Percentiles rank a stretch among this genome's conserved stretches.
phyloP scores from a whole-genome alignment of 2,888 invertebrate genomes.

The Perizoma flavofasciatum region DNA sequence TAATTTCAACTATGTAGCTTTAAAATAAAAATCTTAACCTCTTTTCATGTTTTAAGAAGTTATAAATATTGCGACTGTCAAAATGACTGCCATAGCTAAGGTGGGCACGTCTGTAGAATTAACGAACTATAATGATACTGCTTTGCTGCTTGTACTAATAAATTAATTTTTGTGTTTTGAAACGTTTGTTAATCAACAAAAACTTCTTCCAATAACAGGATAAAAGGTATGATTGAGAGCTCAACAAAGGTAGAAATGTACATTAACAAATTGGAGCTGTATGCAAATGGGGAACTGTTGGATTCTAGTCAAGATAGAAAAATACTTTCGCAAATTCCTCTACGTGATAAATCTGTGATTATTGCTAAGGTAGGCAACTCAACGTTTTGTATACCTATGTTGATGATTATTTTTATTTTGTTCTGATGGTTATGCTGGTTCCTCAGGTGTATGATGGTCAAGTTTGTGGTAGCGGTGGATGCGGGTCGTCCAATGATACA shows the following conservation, averaged over 20 bases:
- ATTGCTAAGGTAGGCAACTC: slow-evolving; percentile 66
- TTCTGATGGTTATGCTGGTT: background rate
- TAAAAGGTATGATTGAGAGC: slow-evolving; percentile 74
- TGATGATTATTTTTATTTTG: no score
- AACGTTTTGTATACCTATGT: no score
- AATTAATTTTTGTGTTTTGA: no score
- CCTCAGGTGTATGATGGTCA: slow-evolving; percentile 74
- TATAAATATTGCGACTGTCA: no score
- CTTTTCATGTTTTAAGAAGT: no score
- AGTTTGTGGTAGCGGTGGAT: slow-evolving; percentile 77
- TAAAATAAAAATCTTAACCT: no score
- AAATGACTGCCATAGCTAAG: no score
- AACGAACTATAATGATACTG: no score
- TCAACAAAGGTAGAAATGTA: slow-evolving; percentile 95
- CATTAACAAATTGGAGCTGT: slow-evolving; percentile 96
- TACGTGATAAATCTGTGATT: slow-evolving; percentile 94
- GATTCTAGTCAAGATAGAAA: slow-evolving; percentile 95
- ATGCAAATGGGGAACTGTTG: slow-evolving; percentile 93
- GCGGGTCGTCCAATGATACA: slow-evolving; percentile 87
- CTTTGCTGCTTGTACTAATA: no score
- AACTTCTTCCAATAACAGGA: slow-evolving; percentile 52
- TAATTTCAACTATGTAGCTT: no score
- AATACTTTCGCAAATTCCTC: slow-evolving; percentile 92
- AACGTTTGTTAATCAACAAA: background rate
- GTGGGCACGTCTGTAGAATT: no score